Evolutionary conservation across 1,140 invertebrate genomes (phyloP).

Genomic region (Brachionus calyciflorus): DNA sequence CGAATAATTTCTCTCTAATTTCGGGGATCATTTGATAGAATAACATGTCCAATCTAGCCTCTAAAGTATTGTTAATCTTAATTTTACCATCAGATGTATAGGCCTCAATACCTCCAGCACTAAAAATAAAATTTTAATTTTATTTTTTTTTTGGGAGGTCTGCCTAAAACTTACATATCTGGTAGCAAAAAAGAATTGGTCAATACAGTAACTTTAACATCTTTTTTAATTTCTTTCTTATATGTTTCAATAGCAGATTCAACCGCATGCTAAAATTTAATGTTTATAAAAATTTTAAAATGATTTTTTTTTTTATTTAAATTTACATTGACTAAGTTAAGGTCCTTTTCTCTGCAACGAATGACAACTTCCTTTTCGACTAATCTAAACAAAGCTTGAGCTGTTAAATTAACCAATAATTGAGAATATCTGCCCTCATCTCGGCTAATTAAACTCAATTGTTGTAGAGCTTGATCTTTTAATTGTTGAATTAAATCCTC

Average conservation of each 20-base stretch:
- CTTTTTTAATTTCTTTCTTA: constrained; percentile 18
- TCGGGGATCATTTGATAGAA: constrained; percentile 41
- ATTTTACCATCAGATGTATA: constrained; percentile 42
- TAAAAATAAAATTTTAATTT: constrained; percentile 10
- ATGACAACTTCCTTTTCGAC: constrained; percentile 24
- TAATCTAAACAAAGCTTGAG: constrained; percentile 35
- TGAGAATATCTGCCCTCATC: constrained; percentile 9
- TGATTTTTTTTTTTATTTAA: background rate
- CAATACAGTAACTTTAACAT: constrained; percentile 15
- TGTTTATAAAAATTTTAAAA: background rate
- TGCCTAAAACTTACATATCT: constrained; percentile 22
- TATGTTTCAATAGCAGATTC: constrained; percentile 11
- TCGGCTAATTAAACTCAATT: constrained; percentile 15
- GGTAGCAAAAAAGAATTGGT: background rate
- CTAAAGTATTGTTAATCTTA: constrained; percentile 35
- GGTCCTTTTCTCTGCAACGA: constrained; percentile 16
- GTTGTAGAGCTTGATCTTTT: constrained; percentile 19
- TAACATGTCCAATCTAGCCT: constrained; percentile 40
- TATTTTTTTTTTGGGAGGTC: background rate
- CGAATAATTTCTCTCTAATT: constrained; percentile 29
- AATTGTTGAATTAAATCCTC: constrained; percentile 42
- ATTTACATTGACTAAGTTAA: constrained; percentile 30
- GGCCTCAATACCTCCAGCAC: constrained; percentile 43
- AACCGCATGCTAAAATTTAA: constrained; percentile 13
- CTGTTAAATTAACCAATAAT: constrained; percentile 15